Evolutionary conservation across 2,888 invertebrate species (phyloP).

Genomic region (Oscheius sp.): DNA sequence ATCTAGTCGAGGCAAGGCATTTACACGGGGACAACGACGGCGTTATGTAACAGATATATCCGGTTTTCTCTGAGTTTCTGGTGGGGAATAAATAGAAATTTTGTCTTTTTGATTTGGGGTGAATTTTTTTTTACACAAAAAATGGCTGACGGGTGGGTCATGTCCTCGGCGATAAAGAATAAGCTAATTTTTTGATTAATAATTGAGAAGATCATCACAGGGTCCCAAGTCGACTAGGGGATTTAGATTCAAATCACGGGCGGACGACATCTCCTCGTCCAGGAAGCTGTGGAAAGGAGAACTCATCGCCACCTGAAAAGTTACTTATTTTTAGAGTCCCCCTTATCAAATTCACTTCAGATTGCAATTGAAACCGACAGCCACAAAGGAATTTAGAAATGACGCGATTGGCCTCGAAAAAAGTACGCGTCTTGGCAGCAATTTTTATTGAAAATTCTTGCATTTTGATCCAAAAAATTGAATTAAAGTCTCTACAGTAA

Average conservation of each 20-base stretch:
- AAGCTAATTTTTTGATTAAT: slow-evolving; percentile 20
- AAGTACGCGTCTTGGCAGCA: background rate
- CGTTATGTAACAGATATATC: slow-evolving; percentile 18
- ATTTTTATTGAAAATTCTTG: slow-evolving; percentile 10
- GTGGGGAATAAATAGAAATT: slow-evolving; percentile 19
- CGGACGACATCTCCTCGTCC: slow-evolving; percentile 42
- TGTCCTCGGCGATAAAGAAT: background rate
- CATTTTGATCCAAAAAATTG: no score
- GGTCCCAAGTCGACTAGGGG: slow-evolving; percentile 32
- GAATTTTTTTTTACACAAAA: background rate
- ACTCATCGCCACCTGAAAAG: slow-evolving; percentile 30
- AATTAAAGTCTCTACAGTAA: no score
- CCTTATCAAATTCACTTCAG: no score
- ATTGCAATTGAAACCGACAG: no score
- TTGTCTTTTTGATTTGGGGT: background rate
- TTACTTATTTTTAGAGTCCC: background rate
- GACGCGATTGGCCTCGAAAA: no score
- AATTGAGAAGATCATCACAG: slow-evolving; percentile 31
- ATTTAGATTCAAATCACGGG: slow-evolving; percentile 30
- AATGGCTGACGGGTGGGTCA: background rate
- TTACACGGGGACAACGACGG: slow-evolving; percentile 11
- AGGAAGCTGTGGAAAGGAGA: slow-evolving; percentile 46
- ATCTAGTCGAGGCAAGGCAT: slow-evolving; percentile 22
- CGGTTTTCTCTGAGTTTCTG: slow-evolving; percentile 18
- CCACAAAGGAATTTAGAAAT: no score